Conservation (phyloP, 2,888 invertebrate species). For the Masnerella sp. region DNA sequence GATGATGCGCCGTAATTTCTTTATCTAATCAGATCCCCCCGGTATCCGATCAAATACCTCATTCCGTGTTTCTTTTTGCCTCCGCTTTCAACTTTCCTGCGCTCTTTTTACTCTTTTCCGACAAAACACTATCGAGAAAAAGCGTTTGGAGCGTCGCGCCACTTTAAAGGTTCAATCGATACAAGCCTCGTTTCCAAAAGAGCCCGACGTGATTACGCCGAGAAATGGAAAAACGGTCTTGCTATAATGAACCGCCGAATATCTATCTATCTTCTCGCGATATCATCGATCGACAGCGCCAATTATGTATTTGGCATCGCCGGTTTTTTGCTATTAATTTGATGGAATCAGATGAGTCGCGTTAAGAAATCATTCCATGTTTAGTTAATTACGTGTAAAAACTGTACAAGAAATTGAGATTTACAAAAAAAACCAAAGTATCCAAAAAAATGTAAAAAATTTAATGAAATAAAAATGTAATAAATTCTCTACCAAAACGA, state of each 20-base stretch:
- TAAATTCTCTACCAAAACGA: too few species aligned
- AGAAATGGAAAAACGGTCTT: constrained; percentile 54
- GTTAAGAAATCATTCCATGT: too few species aligned
- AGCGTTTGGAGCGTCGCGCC: constrained; percentile 29
- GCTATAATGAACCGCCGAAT: constrained; percentile 58
- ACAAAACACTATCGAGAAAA: constrained; percentile 34
- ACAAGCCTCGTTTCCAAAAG: constrained; percentile 46
- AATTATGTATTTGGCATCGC: constrained; percentile 37
- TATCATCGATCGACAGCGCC: constrained; percentile 55
- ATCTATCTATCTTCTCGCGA: constrained; percentile 58
- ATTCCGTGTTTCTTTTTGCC: too few species aligned
- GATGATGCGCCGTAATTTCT: too few species aligned
- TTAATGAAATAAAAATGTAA: too few species aligned
- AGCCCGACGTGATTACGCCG: constrained; percentile 54
- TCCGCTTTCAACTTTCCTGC: not conserved
- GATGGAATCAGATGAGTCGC: too few species aligned
- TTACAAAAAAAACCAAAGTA: too few species aligned
- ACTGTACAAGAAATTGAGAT: too few species aligned
- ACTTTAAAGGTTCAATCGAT: constrained; percentile 55
- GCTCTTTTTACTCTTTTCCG: constrained; percentile 21
- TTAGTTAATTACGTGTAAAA: too few species aligned
- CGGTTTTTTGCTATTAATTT: constrained; percentile 40
- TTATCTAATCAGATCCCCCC: too few species aligned
- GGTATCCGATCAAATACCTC: too few species aligned
- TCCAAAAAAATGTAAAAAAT: too few species aligned